Evolutionary conservation across 2,888 invertebrate species (phyloP).

Genomic region (Drosophila melanosoma): DNA sequence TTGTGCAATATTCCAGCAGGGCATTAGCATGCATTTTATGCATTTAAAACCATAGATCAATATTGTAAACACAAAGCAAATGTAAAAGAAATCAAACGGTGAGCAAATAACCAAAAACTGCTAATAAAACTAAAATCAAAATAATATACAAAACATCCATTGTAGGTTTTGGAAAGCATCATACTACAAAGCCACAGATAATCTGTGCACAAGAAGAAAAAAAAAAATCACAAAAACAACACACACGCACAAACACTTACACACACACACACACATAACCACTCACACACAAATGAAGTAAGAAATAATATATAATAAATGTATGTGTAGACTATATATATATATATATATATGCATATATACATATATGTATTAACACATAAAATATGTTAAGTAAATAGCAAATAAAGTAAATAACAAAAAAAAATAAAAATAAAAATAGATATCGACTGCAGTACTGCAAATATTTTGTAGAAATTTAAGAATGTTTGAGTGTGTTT

Average conservation of each 20-base stretch:
- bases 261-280: slow-evolving; percentile 22
- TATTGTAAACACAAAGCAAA: slow-evolving; percentile 43
- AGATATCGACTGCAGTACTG: slow-evolving; percentile 83
- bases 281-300: slow-evolving; percentile 23
- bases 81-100: slow-evolving; percentile 73
- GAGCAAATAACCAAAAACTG: slow-evolving; percentile 78
- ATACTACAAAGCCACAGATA: slow-evolving; percentile 38
- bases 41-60: slow-evolving; percentile 61
- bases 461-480: slow-evolving; percentile 84
- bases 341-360: slow-evolving; percentile 37
- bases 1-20: slow-evolving; percentile 67
- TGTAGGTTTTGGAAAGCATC: slow-evolving; percentile 54
- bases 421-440: slow-evolving; percentile 47
- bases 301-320: slow-evolving; percentile 29
- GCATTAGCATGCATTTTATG: slow-evolving; percentile 60
- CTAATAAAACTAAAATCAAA: slow-evolving; percentile 64
- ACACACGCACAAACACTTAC: slow-evolving; percentile 38
- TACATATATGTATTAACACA: slow-evolving; percentile 42
- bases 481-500: slow-evolving; percentile 80
- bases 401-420: slow-evolving; percentile 62
- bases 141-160: slow-evolving; percentile 25
- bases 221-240: not conserved
- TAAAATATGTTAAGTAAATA: slow-evolving; percentile 70
- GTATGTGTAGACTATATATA: slow-evolving; percentile 42
- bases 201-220: slow-evolving; percentile 31